phyloP scores from a whole-genome alignment of 2,888 invertebrate species.

The Bellardia pandia region DNA sequence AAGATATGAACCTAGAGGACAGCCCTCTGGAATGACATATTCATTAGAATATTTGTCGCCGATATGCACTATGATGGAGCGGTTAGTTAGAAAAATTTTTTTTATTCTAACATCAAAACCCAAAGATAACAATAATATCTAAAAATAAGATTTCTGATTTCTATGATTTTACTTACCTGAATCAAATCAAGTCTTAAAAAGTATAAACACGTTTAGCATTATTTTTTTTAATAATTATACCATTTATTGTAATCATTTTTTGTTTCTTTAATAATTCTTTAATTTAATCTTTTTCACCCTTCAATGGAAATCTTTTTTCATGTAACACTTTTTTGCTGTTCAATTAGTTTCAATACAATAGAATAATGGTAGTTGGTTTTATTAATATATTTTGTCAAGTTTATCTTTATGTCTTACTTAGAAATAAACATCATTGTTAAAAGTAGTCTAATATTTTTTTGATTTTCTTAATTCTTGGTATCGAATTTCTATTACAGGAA shows the following conservation, averaged over 20 bases:
- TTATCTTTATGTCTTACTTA: slow-evolving; percentile 35
- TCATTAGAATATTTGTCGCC: no score
- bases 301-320: slow-evolving; percentile 19
- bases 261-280: slow-evolving; percentile 24
- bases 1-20: no score
- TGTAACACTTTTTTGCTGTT: slow-evolving; percentile 1
- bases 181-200: neutral
- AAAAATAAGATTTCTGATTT: no score
- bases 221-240: slow-evolving; percentile 56
- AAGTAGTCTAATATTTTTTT: slow-evolving; percentile 43
- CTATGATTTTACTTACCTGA: slow-evolving; percentile 24
- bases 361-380: slow-evolving; percentile 16
- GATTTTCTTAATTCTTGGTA: slow-evolving; percentile 28
- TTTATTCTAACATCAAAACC: no score
- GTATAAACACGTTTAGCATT: neutral
- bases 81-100: no score
- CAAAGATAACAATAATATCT: no score
- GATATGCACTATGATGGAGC: no score
- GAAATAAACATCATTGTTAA: slow-evolving; percentile 51
- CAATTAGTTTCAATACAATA: slow-evolving; percentile 32
- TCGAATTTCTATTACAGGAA: slow-evolving; percentile 60
- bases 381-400: slow-evolving; percentile 13
- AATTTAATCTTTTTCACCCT: slow-evolving; percentile 26
- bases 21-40: no score
- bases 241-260: slow-evolving; percentile 58